Percentiles rank a stretch among this genome's conserved stretches.
These are phyloP conservation scores for Apotomis capreana DNA, from an alignment of 2,888 invertebrate genomes.

Conservation along the genomic window DNA sequence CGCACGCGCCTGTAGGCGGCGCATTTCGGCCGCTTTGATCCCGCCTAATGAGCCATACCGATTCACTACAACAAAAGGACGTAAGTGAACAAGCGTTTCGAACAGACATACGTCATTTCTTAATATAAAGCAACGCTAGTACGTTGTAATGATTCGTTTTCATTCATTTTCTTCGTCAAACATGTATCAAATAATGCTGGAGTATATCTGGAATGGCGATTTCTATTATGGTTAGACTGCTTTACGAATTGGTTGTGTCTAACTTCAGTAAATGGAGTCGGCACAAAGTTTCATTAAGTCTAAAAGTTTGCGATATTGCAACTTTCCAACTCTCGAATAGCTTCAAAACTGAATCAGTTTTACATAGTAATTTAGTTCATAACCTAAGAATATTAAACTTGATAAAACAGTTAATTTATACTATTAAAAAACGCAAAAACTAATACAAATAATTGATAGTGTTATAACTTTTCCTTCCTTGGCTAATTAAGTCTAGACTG, in stretches of 20 bases:
- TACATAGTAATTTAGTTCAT: not conserved
- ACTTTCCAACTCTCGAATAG: constrained; percentile 2
- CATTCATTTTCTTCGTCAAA: constrained; percentile 35
- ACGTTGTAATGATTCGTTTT: constrained; percentile 26
- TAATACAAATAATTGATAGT: too few relatives aligned
- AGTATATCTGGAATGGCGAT: constrained; percentile 5
- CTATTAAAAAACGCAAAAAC: too few relatives aligned
- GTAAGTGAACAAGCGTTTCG: not conserved
- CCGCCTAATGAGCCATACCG: constrained; percentile 37
- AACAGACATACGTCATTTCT: not conserved
- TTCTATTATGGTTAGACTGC: not conserved
- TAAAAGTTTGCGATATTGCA: not conserved
- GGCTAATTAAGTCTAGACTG: too few relatives aligned
- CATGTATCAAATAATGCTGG: constrained; percentile 11
- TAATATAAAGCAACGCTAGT: not conserved
- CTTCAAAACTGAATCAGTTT: not conserved
- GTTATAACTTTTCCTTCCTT: too few relatives aligned
- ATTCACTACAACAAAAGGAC: not conserved
- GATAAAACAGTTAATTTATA: too few relatives aligned
- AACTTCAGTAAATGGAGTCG: not conserved
- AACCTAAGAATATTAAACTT: not conserved
- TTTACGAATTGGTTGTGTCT: not conserved
- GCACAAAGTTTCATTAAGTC: not conserved
- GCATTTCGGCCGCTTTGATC: constrained; percentile 41
- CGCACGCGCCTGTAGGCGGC: constrained; percentile 36